Evolutionary conservation across 1,140 invertebrate genomes (phyloP).

Genomic region (Trypoxylus dichotomus): DNA sequence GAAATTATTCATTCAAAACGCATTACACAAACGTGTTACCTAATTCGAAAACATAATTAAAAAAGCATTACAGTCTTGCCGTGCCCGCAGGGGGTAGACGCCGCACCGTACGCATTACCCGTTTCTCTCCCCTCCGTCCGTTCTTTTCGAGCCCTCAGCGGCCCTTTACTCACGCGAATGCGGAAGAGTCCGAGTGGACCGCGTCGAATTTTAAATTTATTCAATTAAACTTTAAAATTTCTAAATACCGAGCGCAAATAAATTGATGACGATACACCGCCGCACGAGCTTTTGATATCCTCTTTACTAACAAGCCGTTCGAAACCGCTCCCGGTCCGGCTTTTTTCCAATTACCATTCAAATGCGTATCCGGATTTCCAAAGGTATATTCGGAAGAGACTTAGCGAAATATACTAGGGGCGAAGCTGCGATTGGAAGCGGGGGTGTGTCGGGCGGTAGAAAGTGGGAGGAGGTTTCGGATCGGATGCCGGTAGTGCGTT

Average conservation of each 20-base stretch:
- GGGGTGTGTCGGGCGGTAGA: not conserved
- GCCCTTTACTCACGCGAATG: not conserved
- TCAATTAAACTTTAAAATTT: constrained; percentile 25
- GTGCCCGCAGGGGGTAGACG: not conserved
- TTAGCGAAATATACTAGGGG: constrained; percentile 20
- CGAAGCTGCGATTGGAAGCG: not conserved
- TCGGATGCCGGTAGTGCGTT: not conserved
- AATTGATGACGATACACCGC: not conserved
- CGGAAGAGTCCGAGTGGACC: not conserved
- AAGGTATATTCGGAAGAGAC: constrained; percentile 18
- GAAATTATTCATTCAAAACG: constrained; percentile 15
- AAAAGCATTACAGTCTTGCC: not conserved
- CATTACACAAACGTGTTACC: constrained; percentile 18
- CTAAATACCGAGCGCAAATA: not conserved
- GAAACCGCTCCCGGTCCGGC: not conserved
- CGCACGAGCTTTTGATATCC: not conserved
- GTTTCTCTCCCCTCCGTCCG: not conserved
- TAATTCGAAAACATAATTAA: constrained; percentile 22
- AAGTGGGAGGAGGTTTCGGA: not conserved
- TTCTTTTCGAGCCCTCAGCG: not conserved
- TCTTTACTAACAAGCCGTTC: not conserved
- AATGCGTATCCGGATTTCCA: not conserved
- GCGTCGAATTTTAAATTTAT: constrained; percentile 17
- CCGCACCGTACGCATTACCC: not conserved
- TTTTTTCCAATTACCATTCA: constrained; percentile 24